A percentile compares a stretch with the other conserved stretches of the same genome.
These are phyloP conservation scores for Stenurella melanura DNA, from an alignment of 2,888 invertebrate species.

Conservation along the genomic window DNA sequence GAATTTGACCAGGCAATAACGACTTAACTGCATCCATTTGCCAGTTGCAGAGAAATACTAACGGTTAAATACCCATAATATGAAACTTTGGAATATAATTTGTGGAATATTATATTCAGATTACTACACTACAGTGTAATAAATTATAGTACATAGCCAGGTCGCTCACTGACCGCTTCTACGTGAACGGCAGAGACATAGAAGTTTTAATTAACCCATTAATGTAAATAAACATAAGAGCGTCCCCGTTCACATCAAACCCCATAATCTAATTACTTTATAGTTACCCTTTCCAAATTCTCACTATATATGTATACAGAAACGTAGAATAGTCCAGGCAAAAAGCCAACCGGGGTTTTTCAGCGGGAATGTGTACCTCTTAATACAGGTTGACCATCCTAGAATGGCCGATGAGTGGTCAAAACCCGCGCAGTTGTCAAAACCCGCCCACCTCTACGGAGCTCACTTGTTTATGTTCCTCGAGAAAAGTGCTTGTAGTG, in stretches of 20 bases:
- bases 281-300: not conserved
- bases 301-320: too few relatives aligned
- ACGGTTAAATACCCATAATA: not conserved
- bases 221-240: not conserved
- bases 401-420: too few relatives aligned
- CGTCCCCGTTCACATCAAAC: not conserved
- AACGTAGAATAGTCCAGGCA: too few relatives aligned
- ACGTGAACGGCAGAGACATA: not conserved
- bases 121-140: not conserved
- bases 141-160: not conserved
- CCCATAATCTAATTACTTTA: not conserved
- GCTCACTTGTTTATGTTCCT: too few relatives aligned
- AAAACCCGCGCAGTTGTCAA: too few relatives aligned
- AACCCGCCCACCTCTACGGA: too few relatives aligned
- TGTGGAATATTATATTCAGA: not conserved
- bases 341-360: too few relatives aligned
- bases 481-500: too few relatives aligned
- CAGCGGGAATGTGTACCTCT: too few relatives aligned
- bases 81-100: not conserved
- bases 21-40: not conserved
- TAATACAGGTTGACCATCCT: too few relatives aligned
- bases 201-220: not conserved
- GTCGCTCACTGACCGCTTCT: not conserved
- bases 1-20: too few relatives aligned
- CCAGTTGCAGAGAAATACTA: not conserved